phyloP scores from a whole-genome alignment of 2,797 vertebrate genomes.

The Sitta carolinensis region DNA sequence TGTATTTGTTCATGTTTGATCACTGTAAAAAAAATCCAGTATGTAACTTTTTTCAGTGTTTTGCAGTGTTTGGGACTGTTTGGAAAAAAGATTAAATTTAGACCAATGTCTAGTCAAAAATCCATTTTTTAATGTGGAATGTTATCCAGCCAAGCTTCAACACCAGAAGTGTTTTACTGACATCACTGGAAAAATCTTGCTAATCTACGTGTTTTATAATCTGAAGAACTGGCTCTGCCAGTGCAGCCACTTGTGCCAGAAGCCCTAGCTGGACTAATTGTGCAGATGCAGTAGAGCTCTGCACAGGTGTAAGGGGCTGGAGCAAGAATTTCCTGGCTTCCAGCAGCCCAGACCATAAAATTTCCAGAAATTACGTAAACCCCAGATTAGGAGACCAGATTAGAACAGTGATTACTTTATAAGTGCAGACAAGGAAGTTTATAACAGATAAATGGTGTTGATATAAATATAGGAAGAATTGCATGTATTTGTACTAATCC shows the following conservation, averaged over 20 bases:
- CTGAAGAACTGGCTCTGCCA: constrained; percentile 5
- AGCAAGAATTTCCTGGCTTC: background rate
- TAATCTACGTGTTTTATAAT: constrained; percentile 16
- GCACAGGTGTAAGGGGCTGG: background rate
- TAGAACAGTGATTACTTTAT: background rate
- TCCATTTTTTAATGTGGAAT: constrained; percentile 24
- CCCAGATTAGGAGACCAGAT: background rate
- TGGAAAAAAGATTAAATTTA: constrained; percentile 50
- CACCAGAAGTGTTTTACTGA: constrained; percentile 15
- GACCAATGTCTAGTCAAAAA: constrained; percentile 17
- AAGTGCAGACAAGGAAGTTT: background rate
- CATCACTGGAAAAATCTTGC: constrained; percentile 57
- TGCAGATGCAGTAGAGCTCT: background rate
- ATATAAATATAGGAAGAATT: background rate
- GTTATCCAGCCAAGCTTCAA: constrained; percentile 16
- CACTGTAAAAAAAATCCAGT: background rate
- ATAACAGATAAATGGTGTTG: background rate
- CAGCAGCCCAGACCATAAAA: background rate
- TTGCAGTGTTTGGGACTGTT: background rate
- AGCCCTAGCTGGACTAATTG: background rate
- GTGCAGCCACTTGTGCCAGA: background rate
- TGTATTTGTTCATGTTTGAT: background rate
- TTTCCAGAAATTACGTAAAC: background rate
- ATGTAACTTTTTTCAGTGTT: background rate
- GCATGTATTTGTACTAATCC: background rate